Conservation (phyloP, 2,797 vertebrate genomes). For the Falco naumanni region DNA sequence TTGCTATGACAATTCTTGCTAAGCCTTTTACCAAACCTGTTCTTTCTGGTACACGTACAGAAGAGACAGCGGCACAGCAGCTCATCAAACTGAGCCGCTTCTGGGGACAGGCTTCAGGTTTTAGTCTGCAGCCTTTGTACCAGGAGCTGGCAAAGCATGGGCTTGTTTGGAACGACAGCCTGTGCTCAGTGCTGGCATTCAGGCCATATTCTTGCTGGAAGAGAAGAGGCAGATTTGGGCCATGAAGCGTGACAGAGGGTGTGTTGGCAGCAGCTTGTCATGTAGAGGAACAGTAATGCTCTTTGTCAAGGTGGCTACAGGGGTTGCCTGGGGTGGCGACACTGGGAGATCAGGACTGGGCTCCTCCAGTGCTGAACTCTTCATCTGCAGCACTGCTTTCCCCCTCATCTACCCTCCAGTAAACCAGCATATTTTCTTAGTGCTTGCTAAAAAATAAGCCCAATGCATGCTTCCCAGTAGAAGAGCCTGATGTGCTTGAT, state of each 20-base stretch:
- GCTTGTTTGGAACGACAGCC: neutral
- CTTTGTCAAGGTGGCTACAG: neutral
- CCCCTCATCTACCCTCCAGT: neutral
- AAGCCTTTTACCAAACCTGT: neutral
- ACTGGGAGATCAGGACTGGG: neutral
- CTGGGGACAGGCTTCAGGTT: neutral
- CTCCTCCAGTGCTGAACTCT: neutral
- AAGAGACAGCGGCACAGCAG: neutral
- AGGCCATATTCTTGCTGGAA: neutral
- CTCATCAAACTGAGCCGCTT: neutral
- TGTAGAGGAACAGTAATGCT: neutral
- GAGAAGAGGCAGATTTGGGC: neutral
- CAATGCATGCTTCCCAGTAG: neutral
- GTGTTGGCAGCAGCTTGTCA: slow-evolving; percentile 16
- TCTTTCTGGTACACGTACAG: neutral
- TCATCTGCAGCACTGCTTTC: neutral
- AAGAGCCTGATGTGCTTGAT: neutral
- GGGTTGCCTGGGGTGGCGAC: neutral
- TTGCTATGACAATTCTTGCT: slow-evolving; percentile 31
- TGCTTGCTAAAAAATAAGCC: neutral
- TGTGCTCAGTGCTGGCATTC: neutral
- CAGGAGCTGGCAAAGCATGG: neutral
- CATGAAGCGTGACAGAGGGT: neutral
- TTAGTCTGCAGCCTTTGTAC: neutral
- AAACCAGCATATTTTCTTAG: neutral